A percentile compares a stretch with the other conserved stretches of the same genome.
Conservation (phyloP, 2,888 invertebrate genomes). For the Parnassius mnemosyne region DNA sequence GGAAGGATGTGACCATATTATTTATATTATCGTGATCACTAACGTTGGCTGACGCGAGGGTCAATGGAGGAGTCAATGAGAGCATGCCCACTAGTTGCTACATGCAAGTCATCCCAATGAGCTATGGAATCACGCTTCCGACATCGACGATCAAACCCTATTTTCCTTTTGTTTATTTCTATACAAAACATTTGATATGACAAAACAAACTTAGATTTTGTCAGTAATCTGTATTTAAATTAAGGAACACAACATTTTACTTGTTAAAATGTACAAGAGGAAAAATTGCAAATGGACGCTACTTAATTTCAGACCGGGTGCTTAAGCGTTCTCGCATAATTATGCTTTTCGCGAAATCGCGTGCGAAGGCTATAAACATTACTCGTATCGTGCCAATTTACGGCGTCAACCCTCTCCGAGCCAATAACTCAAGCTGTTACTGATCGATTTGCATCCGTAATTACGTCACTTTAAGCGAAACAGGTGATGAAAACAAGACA, state of each 20-base stretch:
- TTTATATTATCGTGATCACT: constrained; percentile 71
- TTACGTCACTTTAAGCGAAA: constrained; percentile 75
- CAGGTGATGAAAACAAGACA: constrained; percentile 79
- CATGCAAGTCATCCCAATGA: constrained; percentile 74
- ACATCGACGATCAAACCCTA: constrained; percentile 58
- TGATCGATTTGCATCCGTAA: constrained; percentile 80
- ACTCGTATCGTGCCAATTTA: constrained; percentile 74
- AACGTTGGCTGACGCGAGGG: constrained; percentile 58
- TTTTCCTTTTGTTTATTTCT: constrained; percentile 22
- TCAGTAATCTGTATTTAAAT: constrained; percentile 17
- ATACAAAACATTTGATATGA: constrained; percentile 9
- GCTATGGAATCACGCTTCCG: constrained; percentile 73
- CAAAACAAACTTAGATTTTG: not conserved
- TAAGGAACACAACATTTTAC: constrained; percentile 22
- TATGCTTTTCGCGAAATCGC: constrained; percentile 66
- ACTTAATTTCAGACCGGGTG: constrained; percentile 25
- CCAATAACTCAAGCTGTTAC: constrained; percentile 63
- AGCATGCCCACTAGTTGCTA: constrained; percentile 69
- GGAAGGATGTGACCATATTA: constrained; percentile 68
- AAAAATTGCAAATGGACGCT: constrained; percentile 20
- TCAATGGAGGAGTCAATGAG: constrained; percentile 77
- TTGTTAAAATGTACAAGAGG: constrained; percentile 21
- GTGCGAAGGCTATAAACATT: constrained; percentile 69
- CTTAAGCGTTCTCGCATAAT: constrained; percentile 49
- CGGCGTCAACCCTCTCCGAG: constrained; percentile 71